These are phyloP conservation scores for Nothoprocta perdicaria DNA, from an alignment of 2,113 vertebrate genomes.

Conservation along the genomic window DNA sequence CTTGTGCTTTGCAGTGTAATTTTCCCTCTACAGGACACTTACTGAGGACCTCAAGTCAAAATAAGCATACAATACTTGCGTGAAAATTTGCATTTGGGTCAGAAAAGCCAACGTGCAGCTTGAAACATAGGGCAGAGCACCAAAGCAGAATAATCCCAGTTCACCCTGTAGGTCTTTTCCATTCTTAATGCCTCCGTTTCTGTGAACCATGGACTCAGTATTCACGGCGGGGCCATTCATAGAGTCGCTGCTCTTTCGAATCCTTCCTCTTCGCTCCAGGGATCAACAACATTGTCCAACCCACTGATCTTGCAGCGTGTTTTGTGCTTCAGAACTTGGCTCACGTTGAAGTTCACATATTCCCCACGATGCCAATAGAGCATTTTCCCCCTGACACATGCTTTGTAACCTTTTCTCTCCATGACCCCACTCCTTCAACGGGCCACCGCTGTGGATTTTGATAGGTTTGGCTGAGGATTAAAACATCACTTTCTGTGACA, in stretches of 20 bases:
- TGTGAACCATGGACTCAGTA: slow-evolving; percentile 22
- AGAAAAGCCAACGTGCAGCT: neutral
- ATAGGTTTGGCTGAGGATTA: neutral
- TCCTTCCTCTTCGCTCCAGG: slow-evolving; percentile 40
- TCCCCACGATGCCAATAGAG: neutral
- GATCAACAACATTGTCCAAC: slow-evolving; percentile 43
- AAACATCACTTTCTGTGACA: neutral
- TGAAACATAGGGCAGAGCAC: slow-evolving; percentile 4
- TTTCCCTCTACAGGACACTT: neutral
- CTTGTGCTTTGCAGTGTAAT: neutral
- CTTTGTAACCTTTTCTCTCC: neutral
- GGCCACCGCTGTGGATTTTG: neutral
- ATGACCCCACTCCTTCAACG: neutral
- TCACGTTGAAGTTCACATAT: neutral
- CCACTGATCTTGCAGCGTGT: slow-evolving; percentile 36
- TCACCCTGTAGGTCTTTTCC: slow-evolving; percentile 47
- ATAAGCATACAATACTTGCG: neutral
- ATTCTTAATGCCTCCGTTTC: slow-evolving; percentile 5
- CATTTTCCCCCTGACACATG: accelerated
- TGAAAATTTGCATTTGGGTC: slow-evolving; percentile 16
- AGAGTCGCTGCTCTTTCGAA: slow-evolving; percentile 15
- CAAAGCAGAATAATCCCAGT: slow-evolving; percentile 11
- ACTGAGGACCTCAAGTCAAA: neutral
- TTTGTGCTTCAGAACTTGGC: slow-evolving; percentile 32
- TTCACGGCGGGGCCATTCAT: neutral